Percentiles rank a stretch among this genome's conserved stretches.
phyloP scores from a whole-genome alignment of 2,797 vertebrate genomes.

The Spinibarbus caldwelli region DNA sequence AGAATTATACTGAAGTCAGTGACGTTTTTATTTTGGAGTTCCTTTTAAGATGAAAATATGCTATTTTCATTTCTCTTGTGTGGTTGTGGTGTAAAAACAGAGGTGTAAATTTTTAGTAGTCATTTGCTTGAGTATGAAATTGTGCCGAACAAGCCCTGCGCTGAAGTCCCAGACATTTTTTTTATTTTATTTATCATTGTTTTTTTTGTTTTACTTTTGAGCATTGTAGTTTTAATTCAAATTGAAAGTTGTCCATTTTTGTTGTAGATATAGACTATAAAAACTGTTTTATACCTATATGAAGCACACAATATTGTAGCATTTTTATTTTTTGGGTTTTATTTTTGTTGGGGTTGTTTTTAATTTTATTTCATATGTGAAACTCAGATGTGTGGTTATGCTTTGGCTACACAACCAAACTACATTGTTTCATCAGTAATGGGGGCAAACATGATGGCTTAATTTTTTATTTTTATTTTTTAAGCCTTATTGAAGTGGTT shows the following conservation, averaged over 20 bases:
- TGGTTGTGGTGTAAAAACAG: neutral
- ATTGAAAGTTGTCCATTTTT: constrained; percentile 48
- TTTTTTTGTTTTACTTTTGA: constrained; percentile 28
- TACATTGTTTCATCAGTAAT: constrained; percentile 8
- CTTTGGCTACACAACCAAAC: neutral
- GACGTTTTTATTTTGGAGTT: constrained; percentile 36
- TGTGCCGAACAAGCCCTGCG: constrained; percentile 64
- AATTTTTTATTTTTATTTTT: constrained; percentile 9
- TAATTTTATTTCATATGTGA: neutral
- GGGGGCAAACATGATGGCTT: neutral
- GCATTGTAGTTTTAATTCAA: constrained; percentile 42
- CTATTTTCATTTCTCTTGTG: constrained; percentile 5
- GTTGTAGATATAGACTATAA: constrained; percentile 30
- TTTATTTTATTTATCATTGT: constrained; percentile 29
- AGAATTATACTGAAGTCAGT: constrained; percentile 71
- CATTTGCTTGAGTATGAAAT: constrained; percentile 62
- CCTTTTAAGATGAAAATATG: constrained; percentile 37
- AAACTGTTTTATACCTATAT: constrained; percentile 44
- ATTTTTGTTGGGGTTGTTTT: constrained; percentile 26
- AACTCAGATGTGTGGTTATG: neutral
- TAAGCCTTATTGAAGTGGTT: neutral
- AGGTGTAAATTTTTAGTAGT: constrained; percentile 7
- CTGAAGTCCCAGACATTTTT: constrained; percentile 44
- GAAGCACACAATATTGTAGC: constrained; percentile 30
- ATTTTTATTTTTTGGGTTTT: constrained; percentile 29